Base-by-base conservation (phyloP, 2,113 vertebrate genomes). In the Phodopus roborovskii region DNA sequence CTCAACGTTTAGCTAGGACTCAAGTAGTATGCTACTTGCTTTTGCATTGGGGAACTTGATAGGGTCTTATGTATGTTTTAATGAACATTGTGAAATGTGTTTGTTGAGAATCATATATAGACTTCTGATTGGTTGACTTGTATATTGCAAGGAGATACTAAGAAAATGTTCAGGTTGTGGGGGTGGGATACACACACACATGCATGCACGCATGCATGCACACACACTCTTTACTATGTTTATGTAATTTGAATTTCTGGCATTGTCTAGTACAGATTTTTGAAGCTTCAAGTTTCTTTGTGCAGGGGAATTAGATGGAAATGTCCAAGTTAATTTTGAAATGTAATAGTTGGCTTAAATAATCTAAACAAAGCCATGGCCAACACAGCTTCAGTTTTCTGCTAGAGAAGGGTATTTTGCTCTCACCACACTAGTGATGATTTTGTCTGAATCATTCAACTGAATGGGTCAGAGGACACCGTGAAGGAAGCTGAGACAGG, bases 261-360 rank as follows among this genome's bases (percentile, higher is more conserved):
- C 22, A 83, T 81, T 92, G 74, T 84, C 36, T 87, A 84, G 70
- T 11, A 93, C 30, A 88, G 68, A 28, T 39, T 93, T 90, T 91
- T 71, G 92, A 75, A 90, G 56, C n/a, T 95, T 86, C 30, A 83
- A 70, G n/a, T 95, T 96, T 91, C 48, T 84, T 70, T 84, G 48
- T 83, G 10, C 26, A 81, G 79, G 62, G 53, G 96, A 90, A 90
- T 89, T 17, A 84, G 26, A 82, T 85, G 24, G 74, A 92, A 91
- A 97, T 74, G 39, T 75, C 7, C 17, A 92, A 95, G 53, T 78
- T 92, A 71, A 89, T 93, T 91, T 81, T 3, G 73, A 75, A 84
- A 85, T 92, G 81, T 77, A 94, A 89, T 50, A 92, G 66, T 36
- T 94, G 48, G 20, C 45, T 70, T 71, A 78, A 73, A 39, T 19